Evolutionary conservation across 2,113 vertebrate genomes (phyloP).

Genomic region (Apistogramma diplotaenia): DNA sequence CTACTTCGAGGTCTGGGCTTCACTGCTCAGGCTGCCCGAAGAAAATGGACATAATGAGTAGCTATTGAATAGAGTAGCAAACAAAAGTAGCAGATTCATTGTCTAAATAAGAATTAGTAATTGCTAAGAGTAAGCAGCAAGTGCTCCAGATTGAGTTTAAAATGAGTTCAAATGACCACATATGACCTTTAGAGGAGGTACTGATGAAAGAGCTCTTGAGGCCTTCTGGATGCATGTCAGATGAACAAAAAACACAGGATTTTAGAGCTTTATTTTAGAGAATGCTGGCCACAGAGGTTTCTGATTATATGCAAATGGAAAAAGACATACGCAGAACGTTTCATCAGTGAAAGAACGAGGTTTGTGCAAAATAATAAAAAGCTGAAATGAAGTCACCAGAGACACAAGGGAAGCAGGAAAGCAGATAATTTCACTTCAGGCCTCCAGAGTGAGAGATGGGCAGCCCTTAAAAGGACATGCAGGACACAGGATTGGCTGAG

Average conservation of each 20-base stretch:
- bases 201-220: background rate
- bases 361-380: conserved; percentile 23
- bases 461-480: conserved; percentile 91
- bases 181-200: background rate
- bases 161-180: background rate
- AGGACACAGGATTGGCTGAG: conserved; percentile 76
- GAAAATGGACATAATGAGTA: background rate
- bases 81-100: background rate
- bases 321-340: conserved; percentile 9
- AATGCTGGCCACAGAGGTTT: background rate
- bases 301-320: conserved; percentile 18
- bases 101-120: background rate
- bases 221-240: background rate
- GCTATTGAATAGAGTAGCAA: background rate
- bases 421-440: conserved; percentile 59
- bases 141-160: background rate
- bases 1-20: too few species aligned
- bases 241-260: background rate
- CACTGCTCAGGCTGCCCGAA: too few species aligned
- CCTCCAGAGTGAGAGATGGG: conserved; percentile 70
- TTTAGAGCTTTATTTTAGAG: background rate
- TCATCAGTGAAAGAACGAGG: background rate
- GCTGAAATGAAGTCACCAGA: conserved; percentile 26
- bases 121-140: background rate
- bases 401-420: conserved; percentile 43